phyloP scores from a whole-genome alignment of 1,140 invertebrate species.

The Zaprionus inermis region DNA sequence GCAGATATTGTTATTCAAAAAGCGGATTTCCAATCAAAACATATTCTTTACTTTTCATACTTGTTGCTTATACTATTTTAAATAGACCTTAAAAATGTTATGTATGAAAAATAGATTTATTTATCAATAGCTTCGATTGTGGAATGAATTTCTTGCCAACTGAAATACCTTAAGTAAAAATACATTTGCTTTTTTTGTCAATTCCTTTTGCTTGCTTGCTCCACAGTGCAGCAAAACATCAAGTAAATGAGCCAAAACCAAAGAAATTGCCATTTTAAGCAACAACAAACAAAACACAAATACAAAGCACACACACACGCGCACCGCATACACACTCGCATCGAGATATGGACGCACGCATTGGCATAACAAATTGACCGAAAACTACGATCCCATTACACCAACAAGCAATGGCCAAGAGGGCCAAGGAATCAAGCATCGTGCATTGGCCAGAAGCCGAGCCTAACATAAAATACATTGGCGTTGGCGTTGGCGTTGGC shows the following conservation, averaged over 20 bases:
- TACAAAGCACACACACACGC: slow-evolving; percentile 14
- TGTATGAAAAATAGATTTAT: no score
- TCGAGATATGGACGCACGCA: slow-evolving; percentile 29
- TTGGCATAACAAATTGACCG: slow-evolving; percentile 78
- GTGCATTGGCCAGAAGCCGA: slow-evolving; percentile 57
- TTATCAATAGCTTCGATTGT: no score
- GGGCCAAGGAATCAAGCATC: slow-evolving; percentile 73
- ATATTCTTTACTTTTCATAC: no score
- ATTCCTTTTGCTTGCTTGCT: slow-evolving; percentile 12
- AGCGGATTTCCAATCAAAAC: no score
- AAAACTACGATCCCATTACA: slow-evolving; percentile 81
- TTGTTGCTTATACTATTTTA: no score
- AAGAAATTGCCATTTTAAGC: slow-evolving; percentile 72
- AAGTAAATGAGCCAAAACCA: slow-evolving; percentile 75
- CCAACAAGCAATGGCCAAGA: slow-evolving; percentile 53
- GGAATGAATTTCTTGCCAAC: no score
- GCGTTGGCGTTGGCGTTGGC: slow-evolving; percentile 19
- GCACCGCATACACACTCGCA: slow-evolving; percentile 13
- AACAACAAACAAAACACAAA: slow-evolving; percentile 66
- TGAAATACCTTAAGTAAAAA: background rate
- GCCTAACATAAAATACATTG: slow-evolving; percentile 76
- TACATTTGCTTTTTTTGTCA: background rate
- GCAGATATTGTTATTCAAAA: no score
- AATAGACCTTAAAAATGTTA: no score
- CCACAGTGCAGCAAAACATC: slow-evolving; percentile 57